Evolutionary conservation across 2,797 vertebrate genomes (phyloP).

Genomic region (Poecilia velifera): DNA sequence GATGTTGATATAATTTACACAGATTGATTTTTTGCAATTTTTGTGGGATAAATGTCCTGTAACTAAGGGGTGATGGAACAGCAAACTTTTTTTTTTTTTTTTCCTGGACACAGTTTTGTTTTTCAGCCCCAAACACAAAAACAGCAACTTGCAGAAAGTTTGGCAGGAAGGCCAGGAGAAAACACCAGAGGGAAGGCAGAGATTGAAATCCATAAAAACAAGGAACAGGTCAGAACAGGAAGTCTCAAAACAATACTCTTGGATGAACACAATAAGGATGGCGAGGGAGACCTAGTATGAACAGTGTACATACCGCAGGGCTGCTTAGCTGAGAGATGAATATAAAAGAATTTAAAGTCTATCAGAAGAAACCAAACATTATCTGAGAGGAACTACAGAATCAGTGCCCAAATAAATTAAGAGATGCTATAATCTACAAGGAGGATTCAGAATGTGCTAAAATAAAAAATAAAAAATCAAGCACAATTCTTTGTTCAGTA

Average conservation of each 20-base stretch:
- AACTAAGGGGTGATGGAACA: neutral
- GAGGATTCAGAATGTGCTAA: neutral
- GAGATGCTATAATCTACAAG: conserved; percentile 13
- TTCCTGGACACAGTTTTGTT: neutral
- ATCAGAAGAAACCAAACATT: conserved; percentile 1
- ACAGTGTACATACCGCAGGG: neutral
- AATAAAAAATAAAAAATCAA: neutral
- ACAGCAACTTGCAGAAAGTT: neutral
- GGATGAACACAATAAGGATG: conserved; percentile 2
- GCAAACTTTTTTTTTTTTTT: neutral
- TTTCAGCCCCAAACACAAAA: neutral
- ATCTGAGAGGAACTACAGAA: neutral
- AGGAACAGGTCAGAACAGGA: neutral
- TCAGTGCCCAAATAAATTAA: neutral
- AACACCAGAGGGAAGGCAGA: neutral
- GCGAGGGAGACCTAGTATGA: neutral
- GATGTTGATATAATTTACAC: neutral
- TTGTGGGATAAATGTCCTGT: neutral
- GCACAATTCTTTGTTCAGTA: conserved; percentile 18
- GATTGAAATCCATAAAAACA: neutral
- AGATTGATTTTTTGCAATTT: neutral
- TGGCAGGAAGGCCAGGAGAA: neutral
- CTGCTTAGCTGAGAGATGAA: neutral
- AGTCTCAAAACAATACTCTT: conserved; percentile 1
- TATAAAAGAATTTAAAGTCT: neutral